Percentiles rank a stretch among this genome's conserved stretches.
Conservation (phyloP, 2,888 invertebrate genomes). For the Cephus rjabovi region DNA sequence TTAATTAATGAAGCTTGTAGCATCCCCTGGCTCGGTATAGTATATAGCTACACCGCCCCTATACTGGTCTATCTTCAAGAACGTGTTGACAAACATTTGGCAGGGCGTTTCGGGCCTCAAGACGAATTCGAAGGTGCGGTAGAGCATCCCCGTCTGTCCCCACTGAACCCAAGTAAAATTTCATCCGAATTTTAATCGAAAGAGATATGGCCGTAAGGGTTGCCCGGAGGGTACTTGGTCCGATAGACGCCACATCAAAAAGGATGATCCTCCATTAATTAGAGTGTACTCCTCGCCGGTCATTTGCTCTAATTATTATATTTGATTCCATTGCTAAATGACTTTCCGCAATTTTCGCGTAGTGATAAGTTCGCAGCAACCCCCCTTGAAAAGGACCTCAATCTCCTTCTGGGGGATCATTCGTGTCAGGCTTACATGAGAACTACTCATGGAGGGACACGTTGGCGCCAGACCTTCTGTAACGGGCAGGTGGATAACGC, state of each 20-base stretch:
- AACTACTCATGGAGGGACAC: slow-evolving; percentile 2
- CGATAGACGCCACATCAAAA: background rate
- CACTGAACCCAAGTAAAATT: background rate
- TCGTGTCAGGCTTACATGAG: background rate
- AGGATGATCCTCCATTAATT: background rate
- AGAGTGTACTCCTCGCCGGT: background rate
- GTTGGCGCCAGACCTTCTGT: slow-evolving; percentile 49
- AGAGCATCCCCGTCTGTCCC: background rate
- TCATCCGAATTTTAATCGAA: background rate
- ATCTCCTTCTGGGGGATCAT: background rate
- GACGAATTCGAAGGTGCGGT: background rate
- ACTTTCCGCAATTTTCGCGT: background rate
- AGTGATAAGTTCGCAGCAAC: background rate
- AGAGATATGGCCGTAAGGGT: background rate
- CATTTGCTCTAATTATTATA: background rate
- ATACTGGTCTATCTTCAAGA: background rate
- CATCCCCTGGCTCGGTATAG: background rate
- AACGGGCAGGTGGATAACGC: slow-evolving; percentile 58
- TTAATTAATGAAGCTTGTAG: background rate
- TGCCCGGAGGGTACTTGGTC: background rate
- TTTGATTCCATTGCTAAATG: background rate
- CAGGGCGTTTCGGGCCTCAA: background rate
- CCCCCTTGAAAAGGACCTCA: background rate
- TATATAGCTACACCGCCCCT: background rate
- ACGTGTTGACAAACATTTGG: background rate